phyloP scores from a whole-genome alignment of 1,140 invertebrate species.

The Solenopsis invicta region DNA sequence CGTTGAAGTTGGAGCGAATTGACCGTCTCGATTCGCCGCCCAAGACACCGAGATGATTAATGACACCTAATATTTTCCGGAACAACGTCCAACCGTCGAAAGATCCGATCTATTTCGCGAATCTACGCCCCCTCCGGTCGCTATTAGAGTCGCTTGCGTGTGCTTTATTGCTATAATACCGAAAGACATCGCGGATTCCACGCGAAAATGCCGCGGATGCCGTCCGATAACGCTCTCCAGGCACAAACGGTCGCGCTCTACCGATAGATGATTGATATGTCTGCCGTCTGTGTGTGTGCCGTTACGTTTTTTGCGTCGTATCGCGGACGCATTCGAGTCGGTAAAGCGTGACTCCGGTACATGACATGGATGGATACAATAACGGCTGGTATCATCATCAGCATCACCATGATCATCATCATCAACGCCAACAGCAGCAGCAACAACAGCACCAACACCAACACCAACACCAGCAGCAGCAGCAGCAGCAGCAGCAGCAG shows the following conservation, averaged over 20 bases:
- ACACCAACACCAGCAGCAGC: constrained; percentile 67
- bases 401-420: constrained; percentile 79
- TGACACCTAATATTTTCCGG: constrained; percentile 43
- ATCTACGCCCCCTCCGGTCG: constrained; percentile 17
- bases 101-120: constrained; percentile 45
- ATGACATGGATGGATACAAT: constrained; percentile 86
- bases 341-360: constrained; percentile 68
- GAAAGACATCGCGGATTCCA: constrained; percentile 56
- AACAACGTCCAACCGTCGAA: constrained; percentile 23
- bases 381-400: constrained; percentile 85
- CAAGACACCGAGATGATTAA: constrained; percentile 41
- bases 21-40: constrained; percentile 12
- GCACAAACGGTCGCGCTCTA: constrained; percentile 64
- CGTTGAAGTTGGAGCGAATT: constrained; percentile 2
- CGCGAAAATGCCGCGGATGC: constrained; percentile 55
- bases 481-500: constrained; percentile 72
- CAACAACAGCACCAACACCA: constrained; percentile 63
- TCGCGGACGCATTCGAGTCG: constrained; percentile 65
- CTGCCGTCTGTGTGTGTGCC: constrained; percentile 68
- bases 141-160: constrained; percentile 44
- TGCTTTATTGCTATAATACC: constrained; percentile 58
- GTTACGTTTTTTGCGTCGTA: constrained; percentile 64
- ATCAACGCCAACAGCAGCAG: constrained; percentile 72
- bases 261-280: constrained; percentile 79
- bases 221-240: constrained; percentile 38